A percentile compares a stretch with the other conserved stretches of the same genome.
phyloP scores from a whole-genome alignment of 2,888 invertebrate genomes.

The Tanypteryx hageni region DNA sequence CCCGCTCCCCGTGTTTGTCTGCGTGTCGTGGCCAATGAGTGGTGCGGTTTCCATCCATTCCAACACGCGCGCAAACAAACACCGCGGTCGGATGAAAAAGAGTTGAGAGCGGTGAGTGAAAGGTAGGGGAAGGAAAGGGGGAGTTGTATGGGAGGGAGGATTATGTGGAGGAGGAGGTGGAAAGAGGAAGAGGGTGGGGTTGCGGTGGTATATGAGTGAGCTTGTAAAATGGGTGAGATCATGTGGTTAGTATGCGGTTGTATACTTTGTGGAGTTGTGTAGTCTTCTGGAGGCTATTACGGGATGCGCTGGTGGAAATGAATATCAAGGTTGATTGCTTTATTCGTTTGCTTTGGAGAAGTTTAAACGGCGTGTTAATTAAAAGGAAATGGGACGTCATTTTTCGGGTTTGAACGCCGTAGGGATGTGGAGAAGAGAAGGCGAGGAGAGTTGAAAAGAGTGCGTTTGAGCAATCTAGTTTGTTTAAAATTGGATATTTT shows the following conservation, averaged over 20 bases:
- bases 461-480: not conserved
- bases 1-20: conserved; percentile 55
- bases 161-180: not conserved
- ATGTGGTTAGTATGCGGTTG: conserved; percentile 35
- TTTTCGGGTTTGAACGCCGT: not conserved
- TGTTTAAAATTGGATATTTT: not conserved
- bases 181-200: not conserved
- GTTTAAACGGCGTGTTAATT: conserved; percentile 41
- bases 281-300: not conserved
- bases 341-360: not conserved
- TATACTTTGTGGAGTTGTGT: not conserved
- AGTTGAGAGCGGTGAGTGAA: not conserved
- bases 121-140: not conserved
- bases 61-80: conserved; percentile 49
- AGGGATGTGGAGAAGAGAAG: not conserved
- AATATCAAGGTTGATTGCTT: conserved; percentile 5
- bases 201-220: not conserved
- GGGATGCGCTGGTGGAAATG: not conserved
- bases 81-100: not conserved
- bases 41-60: conserved; percentile 38
- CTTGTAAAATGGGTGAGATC: conserved; percentile 37
- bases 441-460: not conserved
- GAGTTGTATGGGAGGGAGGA: too few species aligned
- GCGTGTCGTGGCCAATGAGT: conserved; percentile 45
- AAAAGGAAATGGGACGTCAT: not conserved